A percentile compares a stretch with the other conserved stretches of the same genome.
Evolutionary conservation across 2,113 vertebrate species (phyloP).

Genomic region (Eclectus roratus): DNA sequence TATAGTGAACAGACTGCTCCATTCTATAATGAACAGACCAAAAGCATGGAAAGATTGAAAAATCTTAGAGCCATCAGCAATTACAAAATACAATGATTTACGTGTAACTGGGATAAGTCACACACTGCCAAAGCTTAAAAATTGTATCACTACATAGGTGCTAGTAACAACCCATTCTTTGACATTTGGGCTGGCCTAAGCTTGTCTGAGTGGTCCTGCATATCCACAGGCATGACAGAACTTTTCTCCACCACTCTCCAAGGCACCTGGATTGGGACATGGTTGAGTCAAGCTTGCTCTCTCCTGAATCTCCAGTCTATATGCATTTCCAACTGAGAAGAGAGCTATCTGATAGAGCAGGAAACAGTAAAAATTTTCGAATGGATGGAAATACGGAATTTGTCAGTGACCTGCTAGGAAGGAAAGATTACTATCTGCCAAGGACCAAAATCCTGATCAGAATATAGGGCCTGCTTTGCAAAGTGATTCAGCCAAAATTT

Average conservation of each 20-base stretch:
- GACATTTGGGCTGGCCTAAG: not conserved
- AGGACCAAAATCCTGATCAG: not conserved
- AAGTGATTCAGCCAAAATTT: not conserved
- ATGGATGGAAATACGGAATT: not conserved
- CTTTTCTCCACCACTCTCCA: not conserved
- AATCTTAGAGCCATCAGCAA: not conserved
- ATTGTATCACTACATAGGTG: not conserved
- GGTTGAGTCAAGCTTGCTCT: not conserved
- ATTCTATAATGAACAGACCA: not conserved
- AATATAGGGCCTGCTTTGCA: not conserved
- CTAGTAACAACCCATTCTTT: not conserved
- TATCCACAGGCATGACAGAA: not conserved
- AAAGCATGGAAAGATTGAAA: not conserved
- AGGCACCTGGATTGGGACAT: accelerated
- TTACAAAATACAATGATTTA: not conserved
- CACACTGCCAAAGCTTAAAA: not conserved
- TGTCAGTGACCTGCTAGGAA: not conserved
- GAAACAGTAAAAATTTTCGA: not conserved
- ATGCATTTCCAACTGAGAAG: not conserved
- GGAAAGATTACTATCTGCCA: not conserved
- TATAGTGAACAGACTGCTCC: not conserved
- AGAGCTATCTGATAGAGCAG: not conserved
- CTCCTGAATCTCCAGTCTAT: not conserved
- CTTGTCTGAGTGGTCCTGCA: not conserved
- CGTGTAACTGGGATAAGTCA: not conserved